Conservation (phyloP, 2,113 vertebrate genomes). For the Perccottus glenii region DNA sequence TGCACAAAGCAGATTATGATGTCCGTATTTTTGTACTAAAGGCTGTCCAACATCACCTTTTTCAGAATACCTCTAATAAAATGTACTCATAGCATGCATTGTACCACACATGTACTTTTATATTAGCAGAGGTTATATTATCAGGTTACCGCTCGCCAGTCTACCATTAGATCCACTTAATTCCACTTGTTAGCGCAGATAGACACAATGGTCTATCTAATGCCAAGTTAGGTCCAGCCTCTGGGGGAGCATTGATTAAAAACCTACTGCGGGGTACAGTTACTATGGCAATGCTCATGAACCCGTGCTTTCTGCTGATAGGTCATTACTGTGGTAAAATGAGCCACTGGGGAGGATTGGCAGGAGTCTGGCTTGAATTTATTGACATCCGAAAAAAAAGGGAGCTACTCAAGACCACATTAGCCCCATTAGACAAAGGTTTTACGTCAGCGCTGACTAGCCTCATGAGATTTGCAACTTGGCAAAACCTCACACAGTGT, state of each 20-base stretch:
- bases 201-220: constrained; percentile 37
- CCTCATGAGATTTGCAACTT: neutral
- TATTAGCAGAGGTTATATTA: constrained; percentile 33
- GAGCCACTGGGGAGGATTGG: constrained; percentile 48
- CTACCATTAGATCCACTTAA: constrained; percentile 51
- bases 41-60: neutral
- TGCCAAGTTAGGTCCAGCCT: constrained; percentile 31
- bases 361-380: constrained; percentile 40
- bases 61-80: neutral
- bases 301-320: constrained; percentile 38
- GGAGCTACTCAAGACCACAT: constrained; percentile 11
- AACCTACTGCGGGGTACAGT: constrained; percentile 53
- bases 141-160: constrained; percentile 24
- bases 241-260: constrained; percentile 61
- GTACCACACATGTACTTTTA: constrained; percentile 26
- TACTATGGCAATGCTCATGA: constrained; percentile 54
- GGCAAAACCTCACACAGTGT: neutral
- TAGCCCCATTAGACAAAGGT: constrained; percentile 10
- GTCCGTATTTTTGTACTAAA: neutral
- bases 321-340: constrained; percentile 64
- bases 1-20: neutral
- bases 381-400: constrained; percentile 11
- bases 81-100: too few relatives aligned
- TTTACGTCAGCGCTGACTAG: neutral
- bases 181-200: constrained; percentile 46